These are phyloP conservation scores for Sphyrna mokarran DNA, from an alignment of 2,113 vertebrate species.

Conservation along the genomic window DNA sequence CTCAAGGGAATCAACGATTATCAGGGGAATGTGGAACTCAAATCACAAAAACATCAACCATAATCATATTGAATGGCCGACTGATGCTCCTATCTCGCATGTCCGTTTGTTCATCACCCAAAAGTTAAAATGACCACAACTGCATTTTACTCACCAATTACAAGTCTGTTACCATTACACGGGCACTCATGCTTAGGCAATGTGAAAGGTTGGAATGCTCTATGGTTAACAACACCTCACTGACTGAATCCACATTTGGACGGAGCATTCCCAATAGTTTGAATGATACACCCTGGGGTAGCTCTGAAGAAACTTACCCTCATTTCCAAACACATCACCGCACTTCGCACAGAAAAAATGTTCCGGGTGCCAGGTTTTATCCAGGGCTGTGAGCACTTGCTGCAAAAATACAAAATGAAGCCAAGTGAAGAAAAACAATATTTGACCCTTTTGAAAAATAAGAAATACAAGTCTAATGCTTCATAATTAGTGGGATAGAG, in stretches of 20 bases:
- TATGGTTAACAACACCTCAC: background rate
- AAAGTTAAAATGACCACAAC: no score
- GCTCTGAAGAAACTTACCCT: constrained; percentile 53
- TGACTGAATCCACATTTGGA: background rate
- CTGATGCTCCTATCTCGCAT: no score
- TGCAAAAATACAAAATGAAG: constrained; percentile 43
- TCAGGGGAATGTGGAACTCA: no score
- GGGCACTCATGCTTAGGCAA: no score
- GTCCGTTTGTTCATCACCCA: no score
- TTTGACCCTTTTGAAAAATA: background rate
- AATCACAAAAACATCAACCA: no score
- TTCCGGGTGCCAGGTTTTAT: constrained; percentile 85
- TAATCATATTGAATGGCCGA: no score
- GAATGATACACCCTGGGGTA: no score
- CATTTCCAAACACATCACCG: constrained; percentile 66
- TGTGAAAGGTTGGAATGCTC: background rate
- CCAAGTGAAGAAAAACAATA: background rate
- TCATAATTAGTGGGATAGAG: no score
- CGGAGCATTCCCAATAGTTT: background rate
- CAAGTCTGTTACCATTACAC: no score
- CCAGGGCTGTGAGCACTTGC: constrained; percentile 81
- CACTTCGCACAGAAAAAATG: constrained; percentile 88
- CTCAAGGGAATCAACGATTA: no score
- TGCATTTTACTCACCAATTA: no score
- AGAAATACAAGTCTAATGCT: background rate